Evolutionary conservation across 2,888 invertebrate genomes (phyloP).

Genomic region (Atrina japonica): DNA sequence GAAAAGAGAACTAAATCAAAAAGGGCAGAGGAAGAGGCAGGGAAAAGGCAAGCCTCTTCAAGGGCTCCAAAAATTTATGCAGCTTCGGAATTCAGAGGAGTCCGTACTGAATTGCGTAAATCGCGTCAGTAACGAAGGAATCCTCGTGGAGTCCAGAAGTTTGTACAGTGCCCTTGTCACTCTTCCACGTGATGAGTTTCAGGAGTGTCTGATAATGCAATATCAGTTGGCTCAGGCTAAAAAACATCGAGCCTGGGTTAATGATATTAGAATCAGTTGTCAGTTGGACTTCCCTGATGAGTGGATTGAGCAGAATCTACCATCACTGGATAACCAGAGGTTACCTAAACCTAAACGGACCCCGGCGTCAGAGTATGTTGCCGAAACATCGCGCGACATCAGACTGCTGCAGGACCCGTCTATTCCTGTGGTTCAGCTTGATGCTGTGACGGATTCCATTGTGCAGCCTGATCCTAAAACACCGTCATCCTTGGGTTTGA

Average conservation of each 20-base stretch:
- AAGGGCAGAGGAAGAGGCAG: background rate
- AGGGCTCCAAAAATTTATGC: background rate
- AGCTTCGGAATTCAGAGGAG: background rate
- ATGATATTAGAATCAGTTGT: background rate
- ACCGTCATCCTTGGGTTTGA: too few species aligned
- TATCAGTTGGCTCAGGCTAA: background rate
- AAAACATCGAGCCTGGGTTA: background rate
- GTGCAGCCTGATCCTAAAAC: too few species aligned
- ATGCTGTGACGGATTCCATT: too few species aligned
- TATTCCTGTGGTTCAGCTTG: too few species aligned
- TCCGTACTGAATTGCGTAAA: background rate
- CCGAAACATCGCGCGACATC: too few species aligned
- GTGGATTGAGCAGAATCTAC: too few species aligned
- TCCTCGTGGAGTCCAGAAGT: background rate
- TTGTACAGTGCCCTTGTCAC: background rate
- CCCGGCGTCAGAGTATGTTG: too few species aligned
- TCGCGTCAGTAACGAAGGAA: background rate
- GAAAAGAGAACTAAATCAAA: background rate
- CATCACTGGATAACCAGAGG: background rate
- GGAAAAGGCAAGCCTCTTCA: background rate
- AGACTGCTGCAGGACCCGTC: too few species aligned
- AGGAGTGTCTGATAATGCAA: background rate
- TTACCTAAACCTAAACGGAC: too few species aligned
- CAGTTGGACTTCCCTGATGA: background rate
- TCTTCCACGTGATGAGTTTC: background rate